Percentiles rank a stretch among this genome's conserved stretches.
phyloP scores from a whole-genome alignment of 2,797 vertebrate genomes.

The Acridotheres tristis region DNA sequence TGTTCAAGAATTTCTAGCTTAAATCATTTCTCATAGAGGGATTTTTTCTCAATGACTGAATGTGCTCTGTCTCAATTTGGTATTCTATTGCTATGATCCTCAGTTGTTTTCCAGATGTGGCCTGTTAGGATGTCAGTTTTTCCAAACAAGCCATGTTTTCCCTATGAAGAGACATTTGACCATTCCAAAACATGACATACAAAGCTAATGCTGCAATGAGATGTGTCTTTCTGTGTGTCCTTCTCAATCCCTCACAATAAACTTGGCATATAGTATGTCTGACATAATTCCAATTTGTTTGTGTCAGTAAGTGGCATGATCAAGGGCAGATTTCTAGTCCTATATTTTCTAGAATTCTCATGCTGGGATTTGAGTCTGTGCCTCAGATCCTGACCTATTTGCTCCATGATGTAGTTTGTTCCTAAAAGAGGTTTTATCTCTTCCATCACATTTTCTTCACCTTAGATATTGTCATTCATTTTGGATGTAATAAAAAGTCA shows the following conservation, averaged over 20 bases:
- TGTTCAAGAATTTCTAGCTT: constrained; percentile 14
- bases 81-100: constrained; percentile 30
- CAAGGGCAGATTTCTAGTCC: background rate
- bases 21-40: background rate
- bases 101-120: constrained; percentile 51
- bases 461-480: background rate
- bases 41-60: constrained; percentile 34
- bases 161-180: background rate
- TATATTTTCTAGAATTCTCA: background rate
- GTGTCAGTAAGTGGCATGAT: background rate
- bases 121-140: constrained; percentile 40
- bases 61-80: constrained; percentile 1
- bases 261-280: background rate
- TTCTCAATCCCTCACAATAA: background rate
- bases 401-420: background rate
- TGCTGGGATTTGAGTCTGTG: background rate
- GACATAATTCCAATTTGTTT: background rate
- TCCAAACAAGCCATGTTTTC: background rate
- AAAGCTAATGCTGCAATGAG: background rate
- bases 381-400: background rate
- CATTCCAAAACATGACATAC: background rate
- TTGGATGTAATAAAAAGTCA: background rate
- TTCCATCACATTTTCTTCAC: background rate
- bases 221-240: background rate
- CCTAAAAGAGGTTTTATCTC: background rate